phyloP scores from a whole-genome alignment of 2,888 invertebrate genomes.

The Cyrtodaria siliqua region DNA sequence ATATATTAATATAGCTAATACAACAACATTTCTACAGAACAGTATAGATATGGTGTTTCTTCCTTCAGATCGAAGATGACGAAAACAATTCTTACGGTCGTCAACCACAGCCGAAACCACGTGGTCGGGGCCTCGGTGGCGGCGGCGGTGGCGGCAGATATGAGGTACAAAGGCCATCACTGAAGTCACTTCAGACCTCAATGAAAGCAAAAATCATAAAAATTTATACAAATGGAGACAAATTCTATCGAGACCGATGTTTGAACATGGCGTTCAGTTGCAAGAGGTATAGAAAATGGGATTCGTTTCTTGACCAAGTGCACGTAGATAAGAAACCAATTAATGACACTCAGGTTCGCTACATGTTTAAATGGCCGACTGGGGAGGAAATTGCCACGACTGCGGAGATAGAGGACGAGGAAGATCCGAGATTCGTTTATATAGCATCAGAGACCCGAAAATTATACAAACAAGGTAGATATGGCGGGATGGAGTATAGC shows the following conservation, averaged over 20 bases:
- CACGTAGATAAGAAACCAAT: too few relatives aligned
- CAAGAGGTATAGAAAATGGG: constrained; percentile 14
- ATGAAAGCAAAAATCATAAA: constrained; percentile 11
- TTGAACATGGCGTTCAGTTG: constrained; percentile 6
- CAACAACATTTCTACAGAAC: too few relatives aligned
- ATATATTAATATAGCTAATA: too few relatives aligned
- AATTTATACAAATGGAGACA: constrained; percentile 21
- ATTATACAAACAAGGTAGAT: background rate
- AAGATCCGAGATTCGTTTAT: background rate
- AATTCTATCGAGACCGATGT: constrained; percentile 4
- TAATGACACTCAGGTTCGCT: too few relatives aligned
- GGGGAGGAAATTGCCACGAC: constrained; percentile 13
- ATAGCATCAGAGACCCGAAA: constrained; percentile 9
- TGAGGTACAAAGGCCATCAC: constrained; percentile 15
- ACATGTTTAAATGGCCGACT: constrained; percentile 36
- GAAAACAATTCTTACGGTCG: too few relatives aligned
- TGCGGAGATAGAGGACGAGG: constrained; percentile 34
- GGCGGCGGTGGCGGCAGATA: constrained; percentile 9
- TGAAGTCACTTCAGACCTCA: constrained; percentile 4
- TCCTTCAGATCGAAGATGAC: too few relatives aligned
- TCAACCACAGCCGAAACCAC: too few relatives aligned
- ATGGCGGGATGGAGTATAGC: constrained; percentile 17
- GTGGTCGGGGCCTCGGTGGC: too few relatives aligned
- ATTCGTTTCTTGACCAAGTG: too few relatives aligned
- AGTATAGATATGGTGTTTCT: too few relatives aligned